phyloP scores from a whole-genome alignment of 2,888 invertebrate genomes.

The Dicranocentrus wangi region DNA sequence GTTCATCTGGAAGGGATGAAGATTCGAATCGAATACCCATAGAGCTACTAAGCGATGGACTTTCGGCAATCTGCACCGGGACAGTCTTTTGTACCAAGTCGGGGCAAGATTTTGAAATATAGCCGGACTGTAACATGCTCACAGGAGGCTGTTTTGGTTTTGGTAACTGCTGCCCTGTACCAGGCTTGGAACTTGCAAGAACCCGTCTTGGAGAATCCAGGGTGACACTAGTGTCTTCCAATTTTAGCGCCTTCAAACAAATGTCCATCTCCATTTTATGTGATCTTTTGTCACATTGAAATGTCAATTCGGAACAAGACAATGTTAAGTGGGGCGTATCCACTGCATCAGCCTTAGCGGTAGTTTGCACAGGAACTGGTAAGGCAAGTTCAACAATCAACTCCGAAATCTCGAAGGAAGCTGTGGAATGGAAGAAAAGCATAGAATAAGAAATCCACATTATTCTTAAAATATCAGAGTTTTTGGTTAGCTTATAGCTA shows the following conservation, averaged over 20 bases:
- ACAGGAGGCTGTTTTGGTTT: not conserved
- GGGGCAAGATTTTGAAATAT: slow-evolving; percentile 88
- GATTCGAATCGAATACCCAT: slow-evolving; percentile 62
- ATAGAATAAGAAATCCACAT: slow-evolving; percentile 36
- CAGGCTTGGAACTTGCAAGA: slow-evolving; percentile 84
- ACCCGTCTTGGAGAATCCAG: slow-evolving; percentile 86
- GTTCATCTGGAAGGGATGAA: slow-evolving; percentile 79
- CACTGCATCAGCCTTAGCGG: not conserved
- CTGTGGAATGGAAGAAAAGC: slow-evolving; percentile 75
- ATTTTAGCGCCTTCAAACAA: slow-evolving; percentile 85
- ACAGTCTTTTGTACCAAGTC: slow-evolving; percentile 77
- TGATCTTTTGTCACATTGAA: slow-evolving; percentile 69
- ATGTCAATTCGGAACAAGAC: slow-evolving; percentile 69
- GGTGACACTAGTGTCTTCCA: slow-evolving; percentile 91
- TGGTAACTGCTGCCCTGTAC: not conserved
- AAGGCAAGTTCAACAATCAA: slow-evolving; percentile 82
- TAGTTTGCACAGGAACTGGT: slow-evolving; percentile 35
- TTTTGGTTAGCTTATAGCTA: not conserved
- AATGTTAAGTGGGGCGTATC: slow-evolving; percentile 67
- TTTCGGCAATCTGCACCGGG: slow-evolving; percentile 62
- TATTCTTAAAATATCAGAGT: not conserved
- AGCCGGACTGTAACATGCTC: slow-evolving; percentile 74
- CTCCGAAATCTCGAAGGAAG: slow-evolving; percentile 83
- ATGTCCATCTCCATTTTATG: slow-evolving; percentile 70
- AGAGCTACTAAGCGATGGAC: slow-evolving; percentile 29